Conservation (phyloP, 1,140 invertebrate genomes). For the Neodiprion pinetum region DNA sequence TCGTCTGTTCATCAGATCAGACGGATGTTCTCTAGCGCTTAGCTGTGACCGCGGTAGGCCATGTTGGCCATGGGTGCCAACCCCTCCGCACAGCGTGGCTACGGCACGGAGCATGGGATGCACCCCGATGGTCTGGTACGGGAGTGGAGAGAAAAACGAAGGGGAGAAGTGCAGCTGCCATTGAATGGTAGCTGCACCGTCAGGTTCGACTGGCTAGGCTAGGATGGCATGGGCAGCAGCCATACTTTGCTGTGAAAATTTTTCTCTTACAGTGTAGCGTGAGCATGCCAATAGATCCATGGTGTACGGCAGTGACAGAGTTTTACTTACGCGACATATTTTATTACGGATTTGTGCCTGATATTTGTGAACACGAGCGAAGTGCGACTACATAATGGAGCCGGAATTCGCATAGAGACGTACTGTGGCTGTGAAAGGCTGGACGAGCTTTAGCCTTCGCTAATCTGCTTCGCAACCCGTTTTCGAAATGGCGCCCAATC, state of each 20-base stretch:
- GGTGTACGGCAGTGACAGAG: background rate
- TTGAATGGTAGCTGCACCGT: background rate
- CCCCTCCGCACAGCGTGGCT: background rate
- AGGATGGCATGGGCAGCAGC: background rate
- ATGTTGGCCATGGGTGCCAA: background rate
- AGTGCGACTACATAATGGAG: too few species aligned
- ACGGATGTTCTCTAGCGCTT: background rate
- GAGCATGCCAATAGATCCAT: background rate
- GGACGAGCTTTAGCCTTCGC: too few species aligned
- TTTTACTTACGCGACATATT: background rate
- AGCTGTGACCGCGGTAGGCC: background rate
- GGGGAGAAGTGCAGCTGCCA: conserved; percentile 1
- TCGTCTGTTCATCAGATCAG: too few species aligned
- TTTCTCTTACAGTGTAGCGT: background rate
- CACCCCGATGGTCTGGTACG: too few species aligned
- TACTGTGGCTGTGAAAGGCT: too few species aligned
- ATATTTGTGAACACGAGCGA: too few species aligned
- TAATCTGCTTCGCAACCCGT: too few species aligned
- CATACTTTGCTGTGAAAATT: background rate
- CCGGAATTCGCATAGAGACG: too few species aligned
- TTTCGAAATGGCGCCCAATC: too few species aligned
- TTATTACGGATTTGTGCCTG: background rate
- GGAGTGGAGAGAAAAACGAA: background rate
- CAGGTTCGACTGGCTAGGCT: background rate
- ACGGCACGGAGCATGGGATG: too few species aligned